Percentiles rank a stretch among this genome's conserved stretches.
Conservation (phyloP, 2,113 vertebrate species). For the Hyaena hyaena region DNA sequence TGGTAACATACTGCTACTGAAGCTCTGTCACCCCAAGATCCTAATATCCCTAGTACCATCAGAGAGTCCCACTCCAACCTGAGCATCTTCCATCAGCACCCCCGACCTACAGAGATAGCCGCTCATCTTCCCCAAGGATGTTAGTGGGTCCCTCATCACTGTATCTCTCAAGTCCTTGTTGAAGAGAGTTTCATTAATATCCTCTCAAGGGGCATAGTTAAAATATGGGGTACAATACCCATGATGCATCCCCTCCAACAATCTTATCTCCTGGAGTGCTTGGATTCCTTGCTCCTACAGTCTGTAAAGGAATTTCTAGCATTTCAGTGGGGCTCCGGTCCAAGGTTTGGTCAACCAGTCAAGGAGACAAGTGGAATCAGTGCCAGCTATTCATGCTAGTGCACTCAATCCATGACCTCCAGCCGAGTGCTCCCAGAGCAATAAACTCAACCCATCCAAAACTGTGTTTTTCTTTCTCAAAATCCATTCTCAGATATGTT, state of each 20-base stretch:
- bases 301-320: neutral
- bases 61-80: neutral
- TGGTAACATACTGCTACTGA: neutral
- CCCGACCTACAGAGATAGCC: neutral
- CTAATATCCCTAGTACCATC: neutral
- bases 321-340: neutral
- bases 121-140: neutral
- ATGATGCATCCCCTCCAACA: neutral
- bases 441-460: constrained; percentile 11
- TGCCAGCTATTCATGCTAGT: neutral
- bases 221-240: neutral
- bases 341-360: neutral
- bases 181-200: neutral
- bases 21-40: neutral
- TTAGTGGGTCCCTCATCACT: neutral
- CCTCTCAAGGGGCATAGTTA: neutral
- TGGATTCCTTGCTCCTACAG: neutral
- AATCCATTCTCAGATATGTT: neutral
- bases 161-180: neutral
- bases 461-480: neutral
- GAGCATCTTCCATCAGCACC: neutral
- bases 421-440: neutral
- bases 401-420: neutral
- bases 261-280: neutral
- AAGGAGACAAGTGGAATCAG: constrained; percentile 20